Evolutionary conservation across 2,888 invertebrate genomes (phyloP), one percentile per base, ranked within the genome.

Genomic region (Conchocele bisecta): DNA sequence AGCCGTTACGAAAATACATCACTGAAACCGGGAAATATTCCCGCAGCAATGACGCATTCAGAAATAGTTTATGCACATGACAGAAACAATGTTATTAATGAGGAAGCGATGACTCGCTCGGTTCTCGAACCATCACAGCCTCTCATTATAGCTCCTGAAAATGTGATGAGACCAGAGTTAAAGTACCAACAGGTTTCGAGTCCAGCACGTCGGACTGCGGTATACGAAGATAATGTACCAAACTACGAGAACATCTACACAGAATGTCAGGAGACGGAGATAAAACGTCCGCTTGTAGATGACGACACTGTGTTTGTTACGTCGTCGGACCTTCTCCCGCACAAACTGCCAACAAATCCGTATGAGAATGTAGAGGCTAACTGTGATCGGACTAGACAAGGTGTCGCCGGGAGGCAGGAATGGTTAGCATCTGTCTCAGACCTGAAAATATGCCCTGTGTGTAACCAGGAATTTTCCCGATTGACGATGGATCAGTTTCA

Each of bases 401-500:
- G 15, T 11, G 28, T 20, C 13, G 22, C 29, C 1, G 42, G 54
- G 20, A 35, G 57, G n/a, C 46, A 63, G 11, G 39, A 31, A 22
- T 31, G 20, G 13, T 22, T 28, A 13, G 58, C 53, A 17, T 41
- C 48, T 31, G 72, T 74, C 6, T 51, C 69, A 2, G 63, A 69
- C 0, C 66, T 81, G 33, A 77, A 83, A 28, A 70, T 82, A 9
- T 88, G 88, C 54, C 88, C 87, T 6, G 80, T 83, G 2, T 88
- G 88, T 74, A 79, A 59, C 20, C 66, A 77, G 24, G 80, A 87
- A 44, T 88, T 84, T 58, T 76, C 80, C 13, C 71, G 80, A 9
- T 58, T 85, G 60, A 72, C 75, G 28, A 83, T 85, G 78, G 85
- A 84, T n/a, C 82, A 86, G 26, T 88, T 88, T 75, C 87, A 88